Evolutionary conservation across 2,113 vertebrate species (phyloP).

Genomic region (Neotragus moschatus): DNA sequence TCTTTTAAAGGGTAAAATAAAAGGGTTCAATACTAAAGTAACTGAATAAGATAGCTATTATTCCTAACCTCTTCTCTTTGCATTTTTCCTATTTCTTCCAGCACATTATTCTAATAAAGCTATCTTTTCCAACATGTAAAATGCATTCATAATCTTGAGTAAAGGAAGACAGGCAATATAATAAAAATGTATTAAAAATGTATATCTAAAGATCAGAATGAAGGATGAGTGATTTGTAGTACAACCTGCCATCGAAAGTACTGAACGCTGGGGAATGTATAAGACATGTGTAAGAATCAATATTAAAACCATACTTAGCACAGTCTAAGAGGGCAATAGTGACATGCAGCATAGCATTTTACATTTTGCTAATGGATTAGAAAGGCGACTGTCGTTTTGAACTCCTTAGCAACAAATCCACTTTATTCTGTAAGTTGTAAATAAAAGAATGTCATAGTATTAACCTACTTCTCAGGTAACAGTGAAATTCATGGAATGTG

Average conservation of each 20-base stretch:
- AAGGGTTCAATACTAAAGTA: too few species aligned
- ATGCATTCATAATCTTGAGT: slow-evolving; percentile 23
- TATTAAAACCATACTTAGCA: slow-evolving; percentile 53
- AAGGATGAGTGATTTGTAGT: slow-evolving; percentile 54
- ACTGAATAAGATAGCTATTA: neutral
- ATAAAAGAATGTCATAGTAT: neutral
- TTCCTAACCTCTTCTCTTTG: neutral
- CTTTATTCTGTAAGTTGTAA: slow-evolving; percentile 50
- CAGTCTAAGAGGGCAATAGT: neutral
- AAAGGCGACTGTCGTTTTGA: slow-evolving; percentile 24
- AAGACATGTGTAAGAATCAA: slow-evolving; percentile 6
- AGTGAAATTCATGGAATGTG: neutral
- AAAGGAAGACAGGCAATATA: neutral
- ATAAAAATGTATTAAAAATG: slow-evolving; percentile 16
- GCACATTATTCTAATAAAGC: neutral
- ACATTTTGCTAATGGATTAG: slow-evolving; percentile 44
- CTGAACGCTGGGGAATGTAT: neutral
- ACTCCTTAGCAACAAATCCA: slow-evolving; percentile 19
- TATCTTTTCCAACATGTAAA: slow-evolving; percentile 31
- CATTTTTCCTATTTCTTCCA: neutral
- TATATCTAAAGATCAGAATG: neutral
- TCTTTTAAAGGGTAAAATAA: too few species aligned
- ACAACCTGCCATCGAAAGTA: neutral
- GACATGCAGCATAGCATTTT: neutral
- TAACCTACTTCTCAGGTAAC: slow-evolving; percentile 38